Base-by-base conservation (phyloP, 2,113 vertebrate genomes). In the Pitta sordida region DNA sequence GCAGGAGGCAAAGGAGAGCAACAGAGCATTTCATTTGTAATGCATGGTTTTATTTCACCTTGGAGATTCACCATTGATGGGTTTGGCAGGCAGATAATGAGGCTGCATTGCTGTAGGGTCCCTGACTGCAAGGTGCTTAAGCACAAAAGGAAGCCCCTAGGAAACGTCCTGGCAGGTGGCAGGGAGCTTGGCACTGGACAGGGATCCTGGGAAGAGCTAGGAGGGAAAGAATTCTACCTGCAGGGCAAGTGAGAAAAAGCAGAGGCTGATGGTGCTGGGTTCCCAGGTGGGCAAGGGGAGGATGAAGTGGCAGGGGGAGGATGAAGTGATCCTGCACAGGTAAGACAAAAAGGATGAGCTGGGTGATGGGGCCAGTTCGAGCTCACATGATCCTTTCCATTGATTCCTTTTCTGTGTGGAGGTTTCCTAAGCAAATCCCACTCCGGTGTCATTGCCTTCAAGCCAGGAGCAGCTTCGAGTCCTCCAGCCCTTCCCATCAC, bases 31-130 rank as follows among this genome's bases (percentile, higher is more conserved):
- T 94, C 91, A 76, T 89, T 96, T 96, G 95, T 92, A 84, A 95
- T 96, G 95, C 91, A 85, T 93, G 88, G 76, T 93, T 96, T 89
- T 87, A 96, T 95, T 94, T 96, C 96, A 92, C 94, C 94, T 92
- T 65, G 92, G 92, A 94, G 95, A 95, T 94, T 44, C 5, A 60
- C 65, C 86, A 51, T 49, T 94, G 94, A 96, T 92, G 86, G 81
- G 53, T 82, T 86, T 93, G 89, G 89, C 86, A 87, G 59, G 86
- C 65, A 43, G 89, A 93, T 88, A 93, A 91, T 64, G 70, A 89
- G 89, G 37, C 65, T 65, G 94, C 92, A 93, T 95, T 92, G 88
- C 94, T 92, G 62, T 51, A 58, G 86, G 86, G 65, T 32, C 71
- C 73, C 86, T 58, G 92, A 21, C 65, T 93, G 77, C 74, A 91